Percentiles rank a stretch among this genome's conserved stretches.
Conservation (phyloP, 1,140 invertebrate genomes). For the Drosophila erecta region DNA sequence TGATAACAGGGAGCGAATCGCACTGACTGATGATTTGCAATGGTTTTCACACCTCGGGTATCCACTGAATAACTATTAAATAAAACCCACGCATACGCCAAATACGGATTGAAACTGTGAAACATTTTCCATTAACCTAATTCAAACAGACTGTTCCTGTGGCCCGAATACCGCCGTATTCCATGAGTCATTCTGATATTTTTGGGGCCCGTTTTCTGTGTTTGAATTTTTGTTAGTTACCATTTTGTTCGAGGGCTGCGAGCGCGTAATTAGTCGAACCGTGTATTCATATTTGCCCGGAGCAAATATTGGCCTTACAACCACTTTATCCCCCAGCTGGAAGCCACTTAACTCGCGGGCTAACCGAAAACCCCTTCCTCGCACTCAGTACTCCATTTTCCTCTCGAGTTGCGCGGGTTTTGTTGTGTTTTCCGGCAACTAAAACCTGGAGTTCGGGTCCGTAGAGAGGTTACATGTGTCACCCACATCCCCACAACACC, state of each 20-base stretch:
- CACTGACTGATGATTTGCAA: not conserved
- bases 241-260: not conserved
- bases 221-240: not conserved
- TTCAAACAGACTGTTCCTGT: not conserved
- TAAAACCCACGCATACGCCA: no score
- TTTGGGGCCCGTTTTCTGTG: not conserved
- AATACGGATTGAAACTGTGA: no score
- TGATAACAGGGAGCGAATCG: constrained; percentile 7
- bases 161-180: not conserved
- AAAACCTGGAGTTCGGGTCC: constrained; percentile 8
- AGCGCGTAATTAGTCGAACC: constrained; percentile 27
- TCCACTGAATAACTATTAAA: not conserved
- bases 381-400: not conserved
- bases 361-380: constrained; percentile 7
- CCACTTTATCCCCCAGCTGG: constrained; percentile 10
- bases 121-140: no score
- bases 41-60: not conserved
- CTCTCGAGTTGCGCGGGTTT: constrained; percentile 14
- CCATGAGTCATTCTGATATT: constrained; percentile 20
- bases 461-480: constrained; percentile 35
- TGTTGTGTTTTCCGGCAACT: constrained; percentile 25
- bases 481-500: constrained; percentile 16
- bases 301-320: constrained; percentile 19
- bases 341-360: constrained; percentile 7
- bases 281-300: constrained; percentile 31